Evolutionary conservation across 35 echinoderm and acorn worm genomes (phyloP), one percentile per base, ranked within the genome.

Genomic region (Stichopus chloronotus): DNA sequence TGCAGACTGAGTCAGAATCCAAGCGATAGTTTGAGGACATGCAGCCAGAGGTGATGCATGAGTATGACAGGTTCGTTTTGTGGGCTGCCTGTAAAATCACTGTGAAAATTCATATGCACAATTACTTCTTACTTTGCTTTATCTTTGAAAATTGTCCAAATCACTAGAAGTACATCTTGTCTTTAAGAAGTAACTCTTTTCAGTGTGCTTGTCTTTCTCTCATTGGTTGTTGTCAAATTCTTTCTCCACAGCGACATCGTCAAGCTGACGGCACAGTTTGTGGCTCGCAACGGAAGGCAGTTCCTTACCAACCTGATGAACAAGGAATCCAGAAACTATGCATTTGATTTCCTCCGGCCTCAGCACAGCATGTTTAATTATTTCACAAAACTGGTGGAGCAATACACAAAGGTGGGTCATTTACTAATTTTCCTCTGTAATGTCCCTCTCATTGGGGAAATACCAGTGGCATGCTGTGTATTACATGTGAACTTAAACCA

Each of bases 291-390:
- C 77, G 97, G 97, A 19, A 78, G 97, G 4, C 97, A 99, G 63
- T 99, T 99, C 82, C 59, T 99, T 92, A 99, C 97, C 9, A 99
- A 91, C 17, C 92, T 99, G 53, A 96, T 96, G 95, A 99, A 96
- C 92, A 91, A 94, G 76, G 97, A 99, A 86, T 95, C 96, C 78
- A 86, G 97, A 55, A 99, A 99, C 78, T 99, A 95, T 81, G 58
- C 88, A 56, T 99, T 99, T 95, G 97, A 99, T 87, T 99, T 99
- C 74, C 83, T 99, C 24, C 59, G 97, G 21, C 97, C 97, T 4
- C 97, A 99, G 83, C 97, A 99, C 88, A 99, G 97, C 88, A 95
- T 99, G 97, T 99, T 99, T 30, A 96, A 93, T 63, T 99, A 99
- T 63, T 99, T 99, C 95, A 99, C 97, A 16, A 99, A 99, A 57